These are phyloP conservation scores for Subacronicta megacephala DNA, from an alignment of 2,888 invertebrate species.

Conservation along the genomic window DNA sequence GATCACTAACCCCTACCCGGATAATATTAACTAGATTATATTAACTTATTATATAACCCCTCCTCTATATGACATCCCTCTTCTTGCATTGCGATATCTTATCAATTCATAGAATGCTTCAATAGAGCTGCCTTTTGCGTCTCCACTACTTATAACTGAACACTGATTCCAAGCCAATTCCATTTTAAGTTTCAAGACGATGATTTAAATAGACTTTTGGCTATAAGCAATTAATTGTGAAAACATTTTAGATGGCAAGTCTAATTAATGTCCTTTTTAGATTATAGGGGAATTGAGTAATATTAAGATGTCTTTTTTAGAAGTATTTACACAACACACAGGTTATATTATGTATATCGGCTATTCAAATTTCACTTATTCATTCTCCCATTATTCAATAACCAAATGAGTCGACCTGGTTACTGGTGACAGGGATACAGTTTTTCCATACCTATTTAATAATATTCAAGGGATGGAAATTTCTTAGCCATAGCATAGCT, in stretches of 20 bases:
- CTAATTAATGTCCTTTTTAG: slow-evolving; percentile 17
- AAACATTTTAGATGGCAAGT: slow-evolving; percentile 6
- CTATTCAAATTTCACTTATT: slow-evolving; percentile 9
- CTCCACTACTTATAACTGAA: slow-evolving; percentile 12
- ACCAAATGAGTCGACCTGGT: too few species aligned
- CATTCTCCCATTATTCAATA: too few species aligned
- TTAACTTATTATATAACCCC: too few species aligned
- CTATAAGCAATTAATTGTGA: slow-evolving; percentile 29
- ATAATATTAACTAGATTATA: slow-evolving; percentile 9
- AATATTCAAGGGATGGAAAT: too few species aligned
- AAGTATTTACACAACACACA: slow-evolving; percentile 11
- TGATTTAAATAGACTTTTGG: slow-evolving; percentile 13
- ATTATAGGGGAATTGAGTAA: slow-evolving; percentile 9
- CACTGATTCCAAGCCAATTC: not conserved
- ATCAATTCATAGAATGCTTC: slow-evolving; percentile 34
- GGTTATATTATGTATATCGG: not conserved
- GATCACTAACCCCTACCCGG: too few species aligned
- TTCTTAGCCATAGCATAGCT: too few species aligned
- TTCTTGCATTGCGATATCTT: slow-evolving; percentile 33
- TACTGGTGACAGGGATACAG: too few species aligned
- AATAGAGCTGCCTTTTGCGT: slow-evolving; percentile 12
- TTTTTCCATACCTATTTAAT: too few species aligned
- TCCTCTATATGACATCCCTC: slow-evolving; percentile 13
- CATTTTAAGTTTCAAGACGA: not conserved
- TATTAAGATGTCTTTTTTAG: slow-evolving; percentile 8